Evolutionary conservation across 2,113 vertebrate genomes (phyloP).

Genomic region (Lontra canadensis): DNA sequence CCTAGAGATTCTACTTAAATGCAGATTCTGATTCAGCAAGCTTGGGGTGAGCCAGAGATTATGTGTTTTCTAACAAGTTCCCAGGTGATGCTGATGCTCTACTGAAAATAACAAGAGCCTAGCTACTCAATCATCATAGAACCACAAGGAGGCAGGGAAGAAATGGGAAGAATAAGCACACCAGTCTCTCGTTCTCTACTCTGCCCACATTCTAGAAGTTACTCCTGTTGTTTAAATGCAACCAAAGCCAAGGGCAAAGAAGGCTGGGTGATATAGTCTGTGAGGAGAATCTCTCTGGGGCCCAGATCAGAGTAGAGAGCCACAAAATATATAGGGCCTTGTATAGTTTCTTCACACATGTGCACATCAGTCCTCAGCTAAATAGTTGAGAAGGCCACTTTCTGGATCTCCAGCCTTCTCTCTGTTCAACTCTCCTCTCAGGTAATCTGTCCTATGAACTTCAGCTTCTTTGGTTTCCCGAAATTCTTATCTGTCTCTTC

Average conservation of each 20-base stretch:
- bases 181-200: neutral
- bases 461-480: neutral
- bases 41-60: neutral
- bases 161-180: slow-evolving; percentile 14
- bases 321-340: neutral
- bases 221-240: neutral
- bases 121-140: neutral
- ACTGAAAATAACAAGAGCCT: neutral
- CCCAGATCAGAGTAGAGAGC: neutral
- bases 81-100: neutral
- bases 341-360: neutral
- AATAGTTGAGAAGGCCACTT: neutral
- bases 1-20: neutral
- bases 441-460: neutral
- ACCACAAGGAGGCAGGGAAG: neutral
- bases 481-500: neutral
- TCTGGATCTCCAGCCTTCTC: neutral
- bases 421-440: neutral
- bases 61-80: slow-evolving; percentile 24
- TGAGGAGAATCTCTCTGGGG: neutral
- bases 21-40: neutral
- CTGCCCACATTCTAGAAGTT: neutral
- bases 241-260: neutral
- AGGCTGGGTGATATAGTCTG: neutral
- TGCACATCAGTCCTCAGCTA: neutral